Percentiles rank a stretch among this genome's conserved stretches.
Evolutionary conservation across 2,888 invertebrate genomes (phyloP).

Genomic region (Branchellion lobata): DNA sequence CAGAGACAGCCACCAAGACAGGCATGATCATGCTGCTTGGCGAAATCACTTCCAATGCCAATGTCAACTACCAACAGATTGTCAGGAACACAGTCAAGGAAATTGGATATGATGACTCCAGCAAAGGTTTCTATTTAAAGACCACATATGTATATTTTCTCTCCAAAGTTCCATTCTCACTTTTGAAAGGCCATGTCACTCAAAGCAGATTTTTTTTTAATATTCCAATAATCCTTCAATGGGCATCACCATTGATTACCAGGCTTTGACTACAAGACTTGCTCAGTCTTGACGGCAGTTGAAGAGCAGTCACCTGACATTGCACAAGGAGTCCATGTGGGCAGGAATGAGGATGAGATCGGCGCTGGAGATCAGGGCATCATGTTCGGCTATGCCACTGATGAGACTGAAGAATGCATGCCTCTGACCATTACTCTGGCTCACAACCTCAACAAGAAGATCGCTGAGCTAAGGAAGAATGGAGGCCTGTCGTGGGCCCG

Average conservation of each 20-base stretch:
- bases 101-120: slow-evolving; percentile 84
- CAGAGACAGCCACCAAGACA: slow-evolving; percentile 83
- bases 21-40: slow-evolving; percentile 98
- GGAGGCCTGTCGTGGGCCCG: slow-evolving; percentile 61
- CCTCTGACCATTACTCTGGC: slow-evolving; percentile 56
- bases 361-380: slow-evolving; percentile 62
- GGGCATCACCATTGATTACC: no score
- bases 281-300: slow-evolving; percentile 93
- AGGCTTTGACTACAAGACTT: slow-evolving; percentile 96
- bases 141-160: no score
- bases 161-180: no score
- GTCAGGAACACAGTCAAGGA: slow-evolving; percentile 93
- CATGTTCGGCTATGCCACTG: slow-evolving; percentile 64
- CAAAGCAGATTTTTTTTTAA: no score
- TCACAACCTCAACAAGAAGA: slow-evolving; percentile 60
- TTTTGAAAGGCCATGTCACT: no score
- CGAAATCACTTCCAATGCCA: slow-evolving; percentile 94
- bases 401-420: slow-evolving; percentile 64
- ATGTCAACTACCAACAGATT: slow-evolving; percentile 94
- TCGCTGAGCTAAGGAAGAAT: slow-evolving; percentile 60
- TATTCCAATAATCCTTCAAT: no score
- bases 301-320: slow-evolving; percentile 62
- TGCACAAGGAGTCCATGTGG: slow-evolving; percentile 77
- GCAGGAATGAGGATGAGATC: slow-evolving; percentile 60
- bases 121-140: slow-evolving; percentile 56